Conservation (phyloP, 2,113 vertebrate species). For the Tenrec ecaudatus region DNA sequence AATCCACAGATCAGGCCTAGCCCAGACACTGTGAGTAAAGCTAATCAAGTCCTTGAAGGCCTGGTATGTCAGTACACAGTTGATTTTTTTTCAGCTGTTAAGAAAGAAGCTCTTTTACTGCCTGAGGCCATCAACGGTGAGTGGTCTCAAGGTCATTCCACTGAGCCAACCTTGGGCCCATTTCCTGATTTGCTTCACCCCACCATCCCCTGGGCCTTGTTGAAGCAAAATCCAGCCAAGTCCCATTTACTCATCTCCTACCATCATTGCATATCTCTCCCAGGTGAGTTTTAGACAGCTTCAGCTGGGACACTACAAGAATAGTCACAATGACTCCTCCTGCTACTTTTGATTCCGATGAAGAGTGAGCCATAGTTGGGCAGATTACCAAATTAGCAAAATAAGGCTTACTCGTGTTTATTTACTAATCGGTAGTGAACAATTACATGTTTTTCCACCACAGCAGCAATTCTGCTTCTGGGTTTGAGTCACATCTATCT, state of each 20-base stretch:
- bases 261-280: background rate
- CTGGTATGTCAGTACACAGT: background rate
- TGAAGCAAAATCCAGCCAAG: background rate
- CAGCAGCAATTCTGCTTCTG: background rate
- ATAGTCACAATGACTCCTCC: background rate
- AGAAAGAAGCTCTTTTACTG: conserved; percentile 44
- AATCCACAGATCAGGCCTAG: conserved; percentile 14
- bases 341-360: background rate
- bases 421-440: background rate
- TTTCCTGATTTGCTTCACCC: background rate
- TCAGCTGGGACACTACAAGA: background rate
- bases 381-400: background rate
- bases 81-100: background rate
- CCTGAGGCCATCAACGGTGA: background rate
- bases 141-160: background rate
- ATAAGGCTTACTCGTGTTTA: background rate
- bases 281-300: background rate
- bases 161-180: background rate
- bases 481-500: background rate
- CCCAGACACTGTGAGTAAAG: background rate
- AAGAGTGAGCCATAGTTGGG: background rate
- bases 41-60: conserved; percentile 44
- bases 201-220: background rate
- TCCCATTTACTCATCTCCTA: background rate
- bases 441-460: background rate